Evolutionary conservation across 2,113 vertebrate species (phyloP), one percentile per base, ranked within the genome.

Genomic region (Alligator mississippiensis): DNA sequence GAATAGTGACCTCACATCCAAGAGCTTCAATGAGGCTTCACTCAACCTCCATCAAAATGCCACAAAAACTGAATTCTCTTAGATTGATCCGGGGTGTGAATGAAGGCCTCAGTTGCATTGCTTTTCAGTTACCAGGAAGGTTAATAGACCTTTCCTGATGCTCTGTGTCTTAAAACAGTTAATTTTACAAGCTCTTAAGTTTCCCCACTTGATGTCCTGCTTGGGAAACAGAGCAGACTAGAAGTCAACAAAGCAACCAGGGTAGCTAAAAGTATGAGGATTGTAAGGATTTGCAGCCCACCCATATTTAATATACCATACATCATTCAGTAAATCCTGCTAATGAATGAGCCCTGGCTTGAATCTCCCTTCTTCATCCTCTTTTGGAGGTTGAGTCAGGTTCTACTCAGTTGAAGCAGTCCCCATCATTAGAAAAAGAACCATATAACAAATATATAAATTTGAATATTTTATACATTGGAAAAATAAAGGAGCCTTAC

Each of bases 111-210:
- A 66, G 38, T 38, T 38, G 63, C 28, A 66, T 66, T n/a, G 27
- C 15, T 66, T 66, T n/a, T 4, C 14, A 28, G 63, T 24, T 17
- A 66, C 17, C n/a, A 66, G 63, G 28, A 66, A 4, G 9, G 27
- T n/a, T n/a, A 66, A 66, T 28, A 66, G 63, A 64, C 28, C 13
- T 28, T 64, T 64, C 27, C 63, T 28, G 63, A 64, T 6, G 28
- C 63, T 15, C 25, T 89, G 94, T 90, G 74, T 87, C 28, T 88
- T 81, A 54, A 80, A 68, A 92, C 68, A 68, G 28, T 68, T 93
- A 58, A 87, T 93, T 96, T 91, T 61, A 89, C 47, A 58, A 82
- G 72, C 25, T 91, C 78, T 84, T 93, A 95, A 68, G 68, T 87
- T 90, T 13, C 63, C 63, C 34, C 83, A 11, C 58, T 82, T 96